Evolutionary conservation across 1,140 invertebrate species (phyloP).

Genomic region (Drosophila pandora): DNA sequence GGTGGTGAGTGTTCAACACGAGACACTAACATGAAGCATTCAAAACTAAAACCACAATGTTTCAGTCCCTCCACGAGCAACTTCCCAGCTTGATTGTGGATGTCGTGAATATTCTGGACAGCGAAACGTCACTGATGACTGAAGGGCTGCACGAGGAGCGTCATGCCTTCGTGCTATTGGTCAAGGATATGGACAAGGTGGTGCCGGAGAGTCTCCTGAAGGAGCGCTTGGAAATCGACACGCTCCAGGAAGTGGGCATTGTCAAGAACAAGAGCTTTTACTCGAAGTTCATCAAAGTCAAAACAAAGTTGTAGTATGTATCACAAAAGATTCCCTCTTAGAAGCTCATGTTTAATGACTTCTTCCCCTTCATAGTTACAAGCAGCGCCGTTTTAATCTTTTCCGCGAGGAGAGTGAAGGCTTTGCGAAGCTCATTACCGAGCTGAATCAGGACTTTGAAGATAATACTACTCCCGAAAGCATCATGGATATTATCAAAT

Average conservation of each 20-base stretch:
- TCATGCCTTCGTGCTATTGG: slow-evolving; percentile 90
- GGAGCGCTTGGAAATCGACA: slow-evolving; percentile 96
- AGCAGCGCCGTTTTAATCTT: slow-evolving; percentile 99
- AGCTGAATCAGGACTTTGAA: slow-evolving; percentile 94
- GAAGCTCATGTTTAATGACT: not conserved
- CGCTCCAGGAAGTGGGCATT: slow-evolving; percentile 95
- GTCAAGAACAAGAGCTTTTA: slow-evolving; percentile 96
- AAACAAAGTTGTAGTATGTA: slow-evolving; percentile 98
- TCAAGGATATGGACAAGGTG: slow-evolving; percentile 91
- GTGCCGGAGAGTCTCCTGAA: slow-evolving; percentile 94
- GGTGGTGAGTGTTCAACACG: slow-evolving; percentile 85
- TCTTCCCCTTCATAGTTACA: slow-evolving; percentile 89
- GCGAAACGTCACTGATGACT: slow-evolving; percentile 87
- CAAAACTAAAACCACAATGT: not conserved
- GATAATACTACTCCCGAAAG: slow-evolving; percentile 86
- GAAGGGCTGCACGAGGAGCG: slow-evolving; percentile 88
- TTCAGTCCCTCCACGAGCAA: slow-evolving; percentile 89
- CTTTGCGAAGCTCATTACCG: slow-evolving; percentile 98
- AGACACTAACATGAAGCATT: too few species aligned
- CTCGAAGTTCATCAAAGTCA: slow-evolving; percentile 98
- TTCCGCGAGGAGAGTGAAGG: slow-evolving; percentile 99
- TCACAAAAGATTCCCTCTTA: slow-evolving; percentile 15
- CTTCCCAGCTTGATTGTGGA: slow-evolving; percentile 91
- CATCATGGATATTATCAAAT: slow-evolving; percentile 94
- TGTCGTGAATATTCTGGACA: slow-evolving; percentile 91